Base-by-base conservation (phyloP, 2,888 invertebrate genomes). In the Miltochrista miniata region DNA sequence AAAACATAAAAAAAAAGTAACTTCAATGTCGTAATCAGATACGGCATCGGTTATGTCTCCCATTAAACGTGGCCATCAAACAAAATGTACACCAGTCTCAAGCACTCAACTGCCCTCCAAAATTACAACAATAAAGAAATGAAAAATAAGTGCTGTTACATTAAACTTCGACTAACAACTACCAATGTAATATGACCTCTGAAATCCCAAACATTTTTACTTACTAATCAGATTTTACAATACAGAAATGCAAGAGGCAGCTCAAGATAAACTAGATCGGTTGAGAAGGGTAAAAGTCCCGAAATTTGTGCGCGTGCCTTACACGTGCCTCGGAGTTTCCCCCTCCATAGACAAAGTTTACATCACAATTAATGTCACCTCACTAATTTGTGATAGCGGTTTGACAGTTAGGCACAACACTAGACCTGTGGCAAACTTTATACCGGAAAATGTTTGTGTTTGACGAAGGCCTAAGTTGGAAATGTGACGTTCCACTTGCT, bases 281-380 rank as follows among this genome's bases (percentile, higher is more conserved):
- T 59, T 49, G 52, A 56, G 64, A 67, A 64, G 76, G 77, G 76
- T 72, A 70, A 69, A 67, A 61, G 68, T 75, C 69, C 72, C 73
- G 73, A 61, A 82, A 70, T 24, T 67, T 74, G 41, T 81, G 56
- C 85, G 74, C 85, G 85, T 86, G 86, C 54, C 78, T 38, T 57
- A 59, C 87, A 79, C 86, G 86, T 79, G 86, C 59, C 75, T 61
- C 52, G 34, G 52, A 58, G 56, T 63, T 60, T 57, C 56, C 62
- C 72, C 56, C 67, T 60, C 72, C 67, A 66, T 66, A 70, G 70
- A 63, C 69, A 58, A 80, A 83, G 76, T 84, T 82, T 80, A 81
- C 72, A 80, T 83, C 78, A 78, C 81, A 81, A 82, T 87, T 83
- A 80, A 81, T 81, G 86, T 85, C 83, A 84, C 72, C 67, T 74